Evolutionary conservation across 2,888 invertebrate genomes (phyloP), one percentile per base, ranked within the genome.

Genomic region (Pseudanteris insignis): DNA sequence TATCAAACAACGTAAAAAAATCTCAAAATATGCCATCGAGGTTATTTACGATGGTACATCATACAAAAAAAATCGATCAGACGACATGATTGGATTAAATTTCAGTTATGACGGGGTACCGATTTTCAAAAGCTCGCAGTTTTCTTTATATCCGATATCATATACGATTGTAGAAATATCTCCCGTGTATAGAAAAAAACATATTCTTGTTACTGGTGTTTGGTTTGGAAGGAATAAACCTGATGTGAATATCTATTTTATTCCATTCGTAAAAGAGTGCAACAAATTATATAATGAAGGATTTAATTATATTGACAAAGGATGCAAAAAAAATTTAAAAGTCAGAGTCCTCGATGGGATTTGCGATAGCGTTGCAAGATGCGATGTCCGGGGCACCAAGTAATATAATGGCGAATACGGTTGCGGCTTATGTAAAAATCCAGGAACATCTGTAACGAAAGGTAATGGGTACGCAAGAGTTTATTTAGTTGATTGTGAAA

Each of bases 1-100:
- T 15, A 0, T 4, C 9, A 48, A 46, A 25, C 30, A 36, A 32
- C 62, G 48, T 28, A 11, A 36, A 38, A 64, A 54, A 53, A 24
- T 11, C 2, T 13, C 12, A 11, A 13, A 46, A 36, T 47, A 36
- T 41, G 47, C 58, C 6, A 30, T 66, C 1, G 65, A 64, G n/a
- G 62, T 62, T 43, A 66, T 64, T 26, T 64, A 32, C 11, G 61
- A 66, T 40, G 61, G 61, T 7, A 18, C 9, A 4, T 11, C 38
- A 12, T 64, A 63, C 29, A 43, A 43, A 37, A 43, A 60, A 34
- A 51, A 51, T 29, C 13, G 7, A 26, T 12, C 32, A 13, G 10
- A 62, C 6, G 29, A 47, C 28, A 54, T 33, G 32, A 57, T 57
- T 28, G 14, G 33, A 2, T 18, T 64, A 4, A 63, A 63, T 46